Evolutionary conservation across 2,888 invertebrate genomes (phyloP).

Genomic region (Lithodes maja): DNA sequence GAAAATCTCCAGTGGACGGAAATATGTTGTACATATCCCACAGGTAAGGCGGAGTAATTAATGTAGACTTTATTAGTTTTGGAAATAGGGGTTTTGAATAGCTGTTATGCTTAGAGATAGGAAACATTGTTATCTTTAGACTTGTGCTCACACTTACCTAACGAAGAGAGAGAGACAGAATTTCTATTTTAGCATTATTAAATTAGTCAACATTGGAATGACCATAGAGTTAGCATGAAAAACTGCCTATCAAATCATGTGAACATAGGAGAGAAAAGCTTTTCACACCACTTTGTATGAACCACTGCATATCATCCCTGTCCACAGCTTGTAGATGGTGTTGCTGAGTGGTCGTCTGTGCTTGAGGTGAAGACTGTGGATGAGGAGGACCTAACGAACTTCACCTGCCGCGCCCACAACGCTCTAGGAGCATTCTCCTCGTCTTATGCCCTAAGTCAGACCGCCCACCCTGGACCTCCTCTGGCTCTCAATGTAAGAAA

Average conservation of each 20-base stretch:
- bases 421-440: constrained; percentile 18
- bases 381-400: constrained; percentile 37
- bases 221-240: no score
- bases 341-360: constrained; percentile 55
- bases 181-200: no score
- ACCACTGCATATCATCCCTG: no score
- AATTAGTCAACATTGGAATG: no score
- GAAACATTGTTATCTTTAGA: no score
- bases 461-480: constrained; percentile 30
- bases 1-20: constrained; percentile 13
- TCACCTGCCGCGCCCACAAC: constrained; percentile 42
- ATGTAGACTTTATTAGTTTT: neutral
- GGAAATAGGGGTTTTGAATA: neutral
- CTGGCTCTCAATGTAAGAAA: constrained; percentile 31
- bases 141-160: no score
- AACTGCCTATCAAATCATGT: no score
- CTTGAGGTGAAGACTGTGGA: constrained; percentile 27
- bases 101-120: no score
- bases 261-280: no score
- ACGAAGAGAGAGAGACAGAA: no score
- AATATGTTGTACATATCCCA: constrained; percentile 42
- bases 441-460: constrained; percentile 34
- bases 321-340: constrained; percentile 41
- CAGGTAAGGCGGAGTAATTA: constrained; percentile 19
- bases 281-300: no score